Base-by-base conservation (phyloP, 2,888 invertebrate species). In the Agrotis segetum region DNA sequence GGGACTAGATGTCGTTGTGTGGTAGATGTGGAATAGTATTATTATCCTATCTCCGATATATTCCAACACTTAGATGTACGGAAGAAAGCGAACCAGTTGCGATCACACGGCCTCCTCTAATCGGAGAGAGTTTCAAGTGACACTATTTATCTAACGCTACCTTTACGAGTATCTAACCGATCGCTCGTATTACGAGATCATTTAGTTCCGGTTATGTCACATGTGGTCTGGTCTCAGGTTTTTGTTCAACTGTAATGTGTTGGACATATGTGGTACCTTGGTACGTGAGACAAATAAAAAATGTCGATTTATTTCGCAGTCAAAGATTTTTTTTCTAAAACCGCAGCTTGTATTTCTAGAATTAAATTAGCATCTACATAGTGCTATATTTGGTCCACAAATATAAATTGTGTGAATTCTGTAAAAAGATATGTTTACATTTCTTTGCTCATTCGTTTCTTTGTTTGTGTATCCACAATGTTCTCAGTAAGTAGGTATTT, bases 1-100 rank as follows among this genome's bases (percentile, higher is more conserved):
- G n/a, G n/a, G n/a, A n/a, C n/a, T n/a, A n/a, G n/a, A n/a, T n/a
- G n/a, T n/a, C n/a, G n/a, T n/a, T n/a, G n/a, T n/a, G n/a, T n/a
- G n/a, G n/a, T n/a, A n/a, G n/a, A n/a, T n/a, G n/a, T n/a, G n/a
- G n/a, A n/a, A n/a, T n/a, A n/a, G n/a, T n/a, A n/a, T n/a, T n/a
- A n/a, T 29, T 29, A 29, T 24, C 13, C 13, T 29, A 21, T 78
- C 16, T 50, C 53, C 52, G 34, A 40, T 14, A 58, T 24, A 17
- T 7, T 47, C 11, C n/a, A 62, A 63, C 68, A 77, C 67, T 55
- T 55, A 40, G 14, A 74, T 74, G 66, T 67, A 73, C 78, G 79
- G 71, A 88, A 83, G 88, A 89, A 89, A 89, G 89, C 77, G 82
- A 79, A 81, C 80, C 71, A n/a, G 84, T 83, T 79, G 71, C 73